Evolutionary conservation across 2,113 vertebrate genomes (phyloP).

Genomic region (Centropristis striata): DNA sequence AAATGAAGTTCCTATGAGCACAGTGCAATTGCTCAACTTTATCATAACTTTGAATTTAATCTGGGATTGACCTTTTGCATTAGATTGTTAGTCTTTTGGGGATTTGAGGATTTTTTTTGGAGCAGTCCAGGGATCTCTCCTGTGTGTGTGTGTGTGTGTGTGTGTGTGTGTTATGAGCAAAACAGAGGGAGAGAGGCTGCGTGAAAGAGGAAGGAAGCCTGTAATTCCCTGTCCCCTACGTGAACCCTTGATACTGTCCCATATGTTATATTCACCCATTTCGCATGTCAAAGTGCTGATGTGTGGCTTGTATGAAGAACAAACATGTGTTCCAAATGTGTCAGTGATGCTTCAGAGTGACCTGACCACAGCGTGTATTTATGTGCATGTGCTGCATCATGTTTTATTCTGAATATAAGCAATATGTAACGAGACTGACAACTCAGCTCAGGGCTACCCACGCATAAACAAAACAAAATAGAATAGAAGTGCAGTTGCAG

Average conservation of each 20-base stretch:
- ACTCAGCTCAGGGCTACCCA: constrained; percentile 26
- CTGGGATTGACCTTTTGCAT: constrained; percentile 28
- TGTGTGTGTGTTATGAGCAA: constrained; percentile 3
- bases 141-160: constrained; percentile 8
- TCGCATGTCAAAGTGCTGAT: constrained; percentile 75
- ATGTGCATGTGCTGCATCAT: constrained; percentile 31
- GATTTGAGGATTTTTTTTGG: constrained; percentile 40
- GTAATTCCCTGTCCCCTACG: constrained; percentile 72
- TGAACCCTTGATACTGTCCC: constrained; percentile 77
- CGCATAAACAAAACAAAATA: constrained; percentile 42
- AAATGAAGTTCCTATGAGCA: constrained; percentile 14
- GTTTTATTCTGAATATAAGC: constrained; percentile 58
- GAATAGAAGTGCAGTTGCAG: constrained; percentile 31
- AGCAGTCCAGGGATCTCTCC: constrained; percentile 11
- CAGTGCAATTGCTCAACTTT: constrained; percentile 15
- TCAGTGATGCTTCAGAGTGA: constrained; percentile 58
- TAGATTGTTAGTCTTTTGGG: constrained; percentile 24
- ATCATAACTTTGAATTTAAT: constrained; percentile 44
- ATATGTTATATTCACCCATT: constrained; percentile 77
- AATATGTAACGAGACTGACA: constrained; percentile 42
- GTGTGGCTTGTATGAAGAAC: constrained; percentile 71
- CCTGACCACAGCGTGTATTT: constrained; percentile 61
- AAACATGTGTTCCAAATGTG: constrained; percentile 77
- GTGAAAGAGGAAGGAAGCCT: constrained; percentile 51
- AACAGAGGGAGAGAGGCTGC: background rate